phyloP scores from a whole-genome alignment of 1,140 invertebrate genomes.

The Trichomalopsis sarcophagae region DNA sequence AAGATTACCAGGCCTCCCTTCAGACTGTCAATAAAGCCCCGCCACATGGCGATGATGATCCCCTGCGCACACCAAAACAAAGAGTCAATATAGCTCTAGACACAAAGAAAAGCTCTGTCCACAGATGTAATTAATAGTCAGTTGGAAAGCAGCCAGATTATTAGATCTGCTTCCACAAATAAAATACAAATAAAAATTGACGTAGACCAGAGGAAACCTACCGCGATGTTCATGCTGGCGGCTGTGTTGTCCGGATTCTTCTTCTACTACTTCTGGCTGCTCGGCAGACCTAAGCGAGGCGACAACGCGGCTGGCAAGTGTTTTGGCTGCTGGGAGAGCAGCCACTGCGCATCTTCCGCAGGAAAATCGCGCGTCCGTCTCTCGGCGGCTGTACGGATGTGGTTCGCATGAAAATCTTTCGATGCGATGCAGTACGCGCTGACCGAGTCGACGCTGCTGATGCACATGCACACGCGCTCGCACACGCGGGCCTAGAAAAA shows the following conservation, averaged over 20 bases:
- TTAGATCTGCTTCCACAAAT: conserved; percentile 21
- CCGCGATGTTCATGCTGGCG: conserved; percentile 31
- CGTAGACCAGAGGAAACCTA: neutral
- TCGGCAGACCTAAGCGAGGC: neutral
- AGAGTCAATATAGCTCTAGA: neutral
- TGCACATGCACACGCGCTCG: too few species aligned
- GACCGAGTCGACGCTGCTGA: too few species aligned
- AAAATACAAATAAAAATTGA: neutral
- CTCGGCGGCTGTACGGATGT: neutral
- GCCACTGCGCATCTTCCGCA: conserved; percentile 45
- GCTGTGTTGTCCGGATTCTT: neutral
- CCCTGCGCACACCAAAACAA: conserved; percentile 73
- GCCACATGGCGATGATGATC: conserved; percentile 78
- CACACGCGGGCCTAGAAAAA: too few species aligned
- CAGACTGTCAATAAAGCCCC: conserved; percentile 82
- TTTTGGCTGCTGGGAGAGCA: neutral
- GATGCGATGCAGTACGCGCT: neutral
- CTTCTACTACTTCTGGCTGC: neutral
- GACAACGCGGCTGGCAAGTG: neutral
- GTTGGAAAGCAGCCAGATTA: conserved; percentile 22
- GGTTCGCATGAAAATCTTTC: conserved; percentile 24
- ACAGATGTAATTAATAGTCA: conserved; percentile 2
- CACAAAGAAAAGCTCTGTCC: neutral
- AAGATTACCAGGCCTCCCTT: conserved; percentile 81
- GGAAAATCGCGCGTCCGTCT: neutral